Conservation (phyloP, 2,888 invertebrate genomes). For the Drosophila limbata region DNA sequence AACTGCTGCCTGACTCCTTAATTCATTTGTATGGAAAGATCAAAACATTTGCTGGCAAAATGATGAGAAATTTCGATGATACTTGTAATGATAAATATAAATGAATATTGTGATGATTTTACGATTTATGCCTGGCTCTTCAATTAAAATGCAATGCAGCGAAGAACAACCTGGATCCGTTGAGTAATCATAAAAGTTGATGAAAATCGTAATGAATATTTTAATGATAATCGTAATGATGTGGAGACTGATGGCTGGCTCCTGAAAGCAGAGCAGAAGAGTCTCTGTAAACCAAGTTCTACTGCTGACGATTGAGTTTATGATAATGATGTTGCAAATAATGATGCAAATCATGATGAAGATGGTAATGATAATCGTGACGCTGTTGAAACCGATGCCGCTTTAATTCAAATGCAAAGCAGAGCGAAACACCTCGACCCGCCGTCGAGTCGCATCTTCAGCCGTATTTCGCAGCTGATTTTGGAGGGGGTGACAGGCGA, state of each 20-base stretch:
- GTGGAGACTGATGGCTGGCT: background rate
- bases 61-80: background rate
- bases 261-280: background rate
- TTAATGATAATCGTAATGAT: background rate
- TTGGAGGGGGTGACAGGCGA: background rate
- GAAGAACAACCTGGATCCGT: too few relatives aligned
- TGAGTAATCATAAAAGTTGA: background rate
- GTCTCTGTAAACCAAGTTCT: too few relatives aligned
- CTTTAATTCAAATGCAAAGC: slow-evolving; percentile 75
- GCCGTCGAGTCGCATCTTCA: slow-evolving; percentile 41
- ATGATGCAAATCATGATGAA: slow-evolving; percentile 28
- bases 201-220: background rate
- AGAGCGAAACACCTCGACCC: slow-evolving; percentile 51
- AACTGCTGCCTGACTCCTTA: slow-evolving; percentile 42
- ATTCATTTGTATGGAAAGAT: slow-evolving; percentile 63
- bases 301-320: background rate
- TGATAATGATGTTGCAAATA: background rate
- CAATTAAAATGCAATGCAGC: too few relatives aligned
- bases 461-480: slow-evolving; percentile 23
- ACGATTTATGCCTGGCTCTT: too few relatives aligned
- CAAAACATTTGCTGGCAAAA: slow-evolving; percentile 1
- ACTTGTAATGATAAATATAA: background rate
- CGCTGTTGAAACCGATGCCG: slow-evolving; percentile 29
- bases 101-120: too few relatives aligned
- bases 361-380: slow-evolving; percentile 51